Conservation (phyloP, 2,888 invertebrate genomes). For the Sipunculus nudus region DNA sequence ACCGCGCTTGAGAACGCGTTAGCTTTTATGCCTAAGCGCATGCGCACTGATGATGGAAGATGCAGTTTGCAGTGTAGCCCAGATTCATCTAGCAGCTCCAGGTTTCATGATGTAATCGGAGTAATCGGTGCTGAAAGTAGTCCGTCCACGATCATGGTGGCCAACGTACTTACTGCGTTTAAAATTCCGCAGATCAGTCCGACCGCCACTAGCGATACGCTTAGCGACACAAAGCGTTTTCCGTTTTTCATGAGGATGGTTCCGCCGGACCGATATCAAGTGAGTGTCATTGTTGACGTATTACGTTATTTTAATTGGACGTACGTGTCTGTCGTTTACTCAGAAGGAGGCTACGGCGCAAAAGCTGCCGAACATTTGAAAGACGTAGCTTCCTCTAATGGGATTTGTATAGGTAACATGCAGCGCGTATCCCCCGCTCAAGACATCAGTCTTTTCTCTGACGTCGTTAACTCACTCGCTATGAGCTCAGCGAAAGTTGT, state of each 20-base stretch:
- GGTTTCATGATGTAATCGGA: constrained; percentile 49
- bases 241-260: constrained; percentile 58
- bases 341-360: constrained; percentile 71
- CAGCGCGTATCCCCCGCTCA: constrained; percentile 32
- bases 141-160: constrained; percentile 49
- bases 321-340: constrained; percentile 80
- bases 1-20: constrained; percentile 47
- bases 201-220: constrained; percentile 49
- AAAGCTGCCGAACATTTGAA: constrained; percentile 44
- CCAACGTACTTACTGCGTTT: constrained; percentile 50
- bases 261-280: constrained; percentile 55
- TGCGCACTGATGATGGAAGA: too few relatives aligned
- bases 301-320: constrained; percentile 74
- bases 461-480: constrained; percentile 2
- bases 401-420: constrained; percentile 48
- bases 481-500: constrained; percentile 43
- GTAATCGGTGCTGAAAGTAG: constrained; percentile 55
- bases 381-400: constrained; percentile 18
- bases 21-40: constrained; percentile 41
- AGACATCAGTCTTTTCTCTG: too few relatives aligned
- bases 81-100: background rate
- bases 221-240: constrained; percentile 51
- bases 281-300: constrained; percentile 47
- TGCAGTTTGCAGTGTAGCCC: background rate
- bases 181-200: constrained; percentile 54